These are phyloP conservation scores for Cryptoblepharus egeriae DNA, from an alignment of 2,797 vertebrate genomes.

Conservation along the genomic window DNA sequence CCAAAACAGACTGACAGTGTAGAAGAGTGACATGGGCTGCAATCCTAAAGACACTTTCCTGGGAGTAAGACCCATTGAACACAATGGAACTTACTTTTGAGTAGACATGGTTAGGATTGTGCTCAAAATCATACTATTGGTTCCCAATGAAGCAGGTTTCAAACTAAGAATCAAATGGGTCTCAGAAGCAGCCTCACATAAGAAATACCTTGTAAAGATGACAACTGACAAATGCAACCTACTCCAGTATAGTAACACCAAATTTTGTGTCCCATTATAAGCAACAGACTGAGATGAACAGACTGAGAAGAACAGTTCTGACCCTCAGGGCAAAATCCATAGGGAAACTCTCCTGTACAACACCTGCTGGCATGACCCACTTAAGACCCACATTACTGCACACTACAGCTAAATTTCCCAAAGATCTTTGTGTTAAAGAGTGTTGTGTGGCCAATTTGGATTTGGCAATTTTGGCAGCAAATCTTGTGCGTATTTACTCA, in stretches of 20 bases:
- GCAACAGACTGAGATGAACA: background rate
- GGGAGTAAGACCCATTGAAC: too few species aligned
- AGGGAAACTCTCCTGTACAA: background rate
- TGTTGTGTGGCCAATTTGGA: background rate
- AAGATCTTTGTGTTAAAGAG: background rate
- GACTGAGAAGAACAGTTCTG: background rate
- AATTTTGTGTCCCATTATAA: background rate
- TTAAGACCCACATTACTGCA: background rate
- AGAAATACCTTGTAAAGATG: background rate
- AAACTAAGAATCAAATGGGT: too few species aligned
- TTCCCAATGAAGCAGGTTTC: too few species aligned
- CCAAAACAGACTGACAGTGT: too few species aligned
- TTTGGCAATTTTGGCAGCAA: background rate
- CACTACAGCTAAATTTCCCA: background rate
- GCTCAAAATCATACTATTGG: too few species aligned
- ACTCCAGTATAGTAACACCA: too few species aligned
- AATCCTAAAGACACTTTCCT: too few species aligned
- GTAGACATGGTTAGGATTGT: too few species aligned
- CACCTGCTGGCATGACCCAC: background rate
- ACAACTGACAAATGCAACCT: background rate
- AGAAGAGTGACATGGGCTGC: too few species aligned
- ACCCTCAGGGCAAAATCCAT: background rate
- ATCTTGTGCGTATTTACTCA: background rate
- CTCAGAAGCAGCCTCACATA: too few species aligned
- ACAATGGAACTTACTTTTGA: too few species aligned